Percentiles rank a stretch among this genome's conserved stretches.
Conservation (phyloP, 2,888 invertebrate genomes). For the Stomorhina lunata region DNA sequence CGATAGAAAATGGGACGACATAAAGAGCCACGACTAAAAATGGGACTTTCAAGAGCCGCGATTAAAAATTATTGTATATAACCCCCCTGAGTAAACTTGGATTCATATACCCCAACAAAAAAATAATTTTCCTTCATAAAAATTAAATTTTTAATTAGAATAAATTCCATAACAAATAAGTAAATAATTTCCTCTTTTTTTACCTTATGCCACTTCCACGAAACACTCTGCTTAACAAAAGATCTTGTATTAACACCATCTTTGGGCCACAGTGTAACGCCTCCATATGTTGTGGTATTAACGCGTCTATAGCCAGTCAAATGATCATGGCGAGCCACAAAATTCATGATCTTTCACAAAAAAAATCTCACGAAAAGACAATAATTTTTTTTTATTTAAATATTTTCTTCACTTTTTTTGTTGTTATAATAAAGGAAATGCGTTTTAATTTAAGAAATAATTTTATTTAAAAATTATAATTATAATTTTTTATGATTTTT, state of each 20-base stretch:
- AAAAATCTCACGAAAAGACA: neutral
- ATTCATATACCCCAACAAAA: no score
- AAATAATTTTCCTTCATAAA: no score
- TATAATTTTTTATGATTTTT: neutral
- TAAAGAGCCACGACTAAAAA: no score
- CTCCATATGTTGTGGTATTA: conserved; percentile 70
- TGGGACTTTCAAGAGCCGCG: no score
- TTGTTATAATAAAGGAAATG: neutral
- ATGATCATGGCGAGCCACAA: conserved; percentile 76
- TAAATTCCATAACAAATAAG: no score
- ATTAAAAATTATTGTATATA: no score
- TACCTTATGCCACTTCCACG: conserved; percentile 71
- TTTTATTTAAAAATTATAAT: conserved; percentile 3
- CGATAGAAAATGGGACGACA: no score
- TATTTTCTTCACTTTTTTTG: neutral
- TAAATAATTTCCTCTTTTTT: no score
- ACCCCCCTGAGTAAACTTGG: no score
- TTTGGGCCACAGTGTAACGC: conserved; percentile 69
- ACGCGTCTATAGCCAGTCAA: conserved; percentile 76
- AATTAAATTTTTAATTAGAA: no score
- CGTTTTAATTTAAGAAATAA: conserved; percentile 27
- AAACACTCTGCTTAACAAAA: conserved; percentile 63
- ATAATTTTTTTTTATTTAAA: neutral
- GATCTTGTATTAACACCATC: conserved; percentile 49
- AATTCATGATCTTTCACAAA: conserved; percentile 73